Conservation (phyloP, 2,888 invertebrate genomes). For the Linnaemya vulpina region DNA sequence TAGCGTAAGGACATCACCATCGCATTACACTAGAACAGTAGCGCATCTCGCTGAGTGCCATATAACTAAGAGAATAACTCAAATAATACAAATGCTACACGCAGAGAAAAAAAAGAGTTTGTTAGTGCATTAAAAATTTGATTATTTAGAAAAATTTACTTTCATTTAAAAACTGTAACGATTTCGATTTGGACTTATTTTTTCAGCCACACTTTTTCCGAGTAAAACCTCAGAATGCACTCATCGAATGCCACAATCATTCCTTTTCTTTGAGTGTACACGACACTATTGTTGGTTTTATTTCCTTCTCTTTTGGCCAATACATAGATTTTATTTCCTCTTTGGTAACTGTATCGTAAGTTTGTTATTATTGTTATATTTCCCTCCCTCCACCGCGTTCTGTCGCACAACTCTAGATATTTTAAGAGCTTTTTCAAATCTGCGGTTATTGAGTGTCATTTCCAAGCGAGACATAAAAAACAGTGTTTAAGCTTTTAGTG, state of each 20-base stretch:
- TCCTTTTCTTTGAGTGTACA: background rate
- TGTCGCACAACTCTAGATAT: conserved; percentile 1
- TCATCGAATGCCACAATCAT: too few relatives aligned
- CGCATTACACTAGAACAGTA: too few relatives aligned
- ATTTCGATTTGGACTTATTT: too few relatives aligned
- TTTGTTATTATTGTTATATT: conserved; percentile 12
- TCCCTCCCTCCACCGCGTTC: background rate
- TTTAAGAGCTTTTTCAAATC: conserved; percentile 54
- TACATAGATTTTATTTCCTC: conserved; percentile 50
- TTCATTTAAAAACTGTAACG: too few relatives aligned
- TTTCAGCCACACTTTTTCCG: too few relatives aligned
- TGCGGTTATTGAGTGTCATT: conserved; percentile 68
- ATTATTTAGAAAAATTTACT: too few relatives aligned
- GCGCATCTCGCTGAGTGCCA: too few relatives aligned
- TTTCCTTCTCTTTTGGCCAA: conserved; percentile 25
- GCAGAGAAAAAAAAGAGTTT: too few relatives aligned
- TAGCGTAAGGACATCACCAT: background rate
- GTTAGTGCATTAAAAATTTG: too few relatives aligned
- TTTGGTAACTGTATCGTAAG: conserved; percentile 20
- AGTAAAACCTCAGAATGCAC: too few relatives aligned
- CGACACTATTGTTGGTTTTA: background rate
- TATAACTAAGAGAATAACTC: too few relatives aligned
- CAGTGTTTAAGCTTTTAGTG: conserved; percentile 51
- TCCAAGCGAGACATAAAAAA: conserved; percentile 13
- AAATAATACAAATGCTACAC: too few relatives aligned